Conservation (phyloP, 1,140 invertebrate species). For the Sinella curviseta region DNA sequence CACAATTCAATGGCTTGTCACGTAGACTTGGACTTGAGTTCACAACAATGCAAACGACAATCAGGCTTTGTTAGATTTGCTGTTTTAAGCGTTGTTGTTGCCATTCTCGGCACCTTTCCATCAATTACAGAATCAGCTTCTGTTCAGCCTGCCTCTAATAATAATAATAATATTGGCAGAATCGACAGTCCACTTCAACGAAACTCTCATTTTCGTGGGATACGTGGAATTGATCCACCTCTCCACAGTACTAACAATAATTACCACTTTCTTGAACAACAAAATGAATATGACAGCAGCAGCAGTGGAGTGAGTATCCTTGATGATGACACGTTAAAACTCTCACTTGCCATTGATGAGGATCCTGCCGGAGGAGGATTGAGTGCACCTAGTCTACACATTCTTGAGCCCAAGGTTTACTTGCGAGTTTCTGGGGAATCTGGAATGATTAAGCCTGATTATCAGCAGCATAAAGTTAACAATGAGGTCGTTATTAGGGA, state of each 20-base stretch:
- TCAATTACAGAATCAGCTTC: too few species aligned
- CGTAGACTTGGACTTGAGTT: neutral
- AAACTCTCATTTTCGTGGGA: neutral
- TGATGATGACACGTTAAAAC: conserved; percentile 3
- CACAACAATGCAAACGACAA: too few species aligned
- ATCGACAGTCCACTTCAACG: too few species aligned
- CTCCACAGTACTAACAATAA: neutral
- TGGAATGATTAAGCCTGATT: conserved; percentile 11
- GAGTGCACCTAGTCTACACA: neutral
- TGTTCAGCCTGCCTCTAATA: too few species aligned
- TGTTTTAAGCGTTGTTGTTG: too few species aligned
- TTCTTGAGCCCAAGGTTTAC: neutral
- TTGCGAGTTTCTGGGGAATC: neutral
- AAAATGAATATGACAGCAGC: conserved; percentile 13
- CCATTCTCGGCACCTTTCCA: too few species aligned
- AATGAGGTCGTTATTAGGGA: neutral
- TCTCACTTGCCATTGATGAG: neutral
- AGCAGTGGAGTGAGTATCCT: conserved; percentile 19
- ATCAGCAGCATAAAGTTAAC: neutral
- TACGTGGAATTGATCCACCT: neutral
- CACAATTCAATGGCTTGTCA: neutral
- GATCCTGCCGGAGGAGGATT: neutral
- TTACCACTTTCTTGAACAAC: neutral
- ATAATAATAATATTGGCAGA: too few species aligned
- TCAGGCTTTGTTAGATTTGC: too few species aligned